phyloP scores from a whole-genome alignment of 1,140 invertebrate species.

The Zaprionus taronus region DNA sequence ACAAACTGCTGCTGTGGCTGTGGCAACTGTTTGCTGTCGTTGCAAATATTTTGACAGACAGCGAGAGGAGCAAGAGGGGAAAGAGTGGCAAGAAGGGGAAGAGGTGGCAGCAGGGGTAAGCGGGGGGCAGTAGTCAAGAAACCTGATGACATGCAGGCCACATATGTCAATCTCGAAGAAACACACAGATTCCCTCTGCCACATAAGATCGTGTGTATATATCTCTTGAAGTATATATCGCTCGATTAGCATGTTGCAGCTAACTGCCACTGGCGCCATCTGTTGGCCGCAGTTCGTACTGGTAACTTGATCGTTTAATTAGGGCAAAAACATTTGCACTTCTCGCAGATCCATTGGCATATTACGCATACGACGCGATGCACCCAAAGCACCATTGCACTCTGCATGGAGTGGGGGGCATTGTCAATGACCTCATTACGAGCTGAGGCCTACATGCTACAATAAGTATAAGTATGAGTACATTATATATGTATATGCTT shows the following conservation, averaged over 20 bases:
- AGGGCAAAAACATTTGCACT: conserved; percentile 1
- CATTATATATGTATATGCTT: conserved; percentile 27
- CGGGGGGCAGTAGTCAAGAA: conserved; percentile 27
- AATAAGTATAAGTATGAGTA: not conserved
- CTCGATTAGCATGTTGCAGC: conserved; percentile 34
- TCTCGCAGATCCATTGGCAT: not conserved
- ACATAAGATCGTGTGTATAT: not conserved
- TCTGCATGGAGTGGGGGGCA: not conserved
- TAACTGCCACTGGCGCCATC: conserved; percentile 37
- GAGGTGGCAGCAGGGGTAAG: not conserved
- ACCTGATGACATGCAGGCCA: conserved; percentile 50
- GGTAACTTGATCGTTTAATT: conserved; percentile 15
- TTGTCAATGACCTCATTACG: conserved; percentile 57
- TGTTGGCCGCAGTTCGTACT: conserved; percentile 2
- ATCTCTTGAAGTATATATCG: not conserved
- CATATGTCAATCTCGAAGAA: conserved; percentile 35
- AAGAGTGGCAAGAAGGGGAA: conserved; percentile 5
- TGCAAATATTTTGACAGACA: conserved; percentile 77
- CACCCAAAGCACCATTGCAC: not conserved
- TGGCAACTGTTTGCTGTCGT: conserved; percentile 61
- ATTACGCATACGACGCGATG: conserved; percentile 57
- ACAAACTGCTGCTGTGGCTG: conserved; percentile 12
- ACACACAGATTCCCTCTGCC: not conserved
- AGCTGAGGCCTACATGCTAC: not conserved
- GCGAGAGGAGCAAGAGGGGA: conserved; percentile 28